Base-by-base conservation (phyloP, 2,888 invertebrate genomes). In the Ctenicera cuprea region DNA sequence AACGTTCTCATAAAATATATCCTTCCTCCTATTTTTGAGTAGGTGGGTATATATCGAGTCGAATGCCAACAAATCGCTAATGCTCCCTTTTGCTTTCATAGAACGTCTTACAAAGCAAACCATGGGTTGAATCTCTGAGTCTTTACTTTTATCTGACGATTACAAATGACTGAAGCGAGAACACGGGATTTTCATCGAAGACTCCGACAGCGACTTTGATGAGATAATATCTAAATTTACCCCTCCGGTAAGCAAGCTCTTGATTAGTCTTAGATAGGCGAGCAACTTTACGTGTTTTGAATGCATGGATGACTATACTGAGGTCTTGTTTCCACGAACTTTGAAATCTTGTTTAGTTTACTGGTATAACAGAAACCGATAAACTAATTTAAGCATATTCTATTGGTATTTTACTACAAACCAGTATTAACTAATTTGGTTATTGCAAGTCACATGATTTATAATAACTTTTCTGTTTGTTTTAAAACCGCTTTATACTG, bases 201-300 rank as follows among this genome's bases (percentile, higher is more conserved):
- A 77, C 75, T 76, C 74, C 71, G 65, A 74, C 71, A 71, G 73
- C 71, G 68, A 73, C 74, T 76, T 77, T 75, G 78, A 77, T 74
- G 73, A 78, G 80, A 81, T 81, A 78, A 79, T 71, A 79, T 81
- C 81, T 78, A 77, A 78, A 80, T 79, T 78, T 78, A 79, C 71
- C 78, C 76, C 77, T 72, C 64, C 75, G 74, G 77, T 73, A 77
- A 74, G 78, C 77, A 75, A 75, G 71, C 68, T 73, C 77, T 78
- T 80, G 80, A 80, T 79, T 79, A 79, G 78, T 71, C 76, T 73
- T 68, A 78, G 80, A 80, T 81, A 80, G 80, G 75, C 74, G 63
- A 74, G 65, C 73, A 77, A 70, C 74, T 76, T 75, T 78, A 80
- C 79, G 80, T 80, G 80, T 80, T 76, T 74, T 74, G 79, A 79